Evolutionary conservation across 2,113 vertebrate species (phyloP).

Genomic region (Pelmatolapia mariae): DNA sequence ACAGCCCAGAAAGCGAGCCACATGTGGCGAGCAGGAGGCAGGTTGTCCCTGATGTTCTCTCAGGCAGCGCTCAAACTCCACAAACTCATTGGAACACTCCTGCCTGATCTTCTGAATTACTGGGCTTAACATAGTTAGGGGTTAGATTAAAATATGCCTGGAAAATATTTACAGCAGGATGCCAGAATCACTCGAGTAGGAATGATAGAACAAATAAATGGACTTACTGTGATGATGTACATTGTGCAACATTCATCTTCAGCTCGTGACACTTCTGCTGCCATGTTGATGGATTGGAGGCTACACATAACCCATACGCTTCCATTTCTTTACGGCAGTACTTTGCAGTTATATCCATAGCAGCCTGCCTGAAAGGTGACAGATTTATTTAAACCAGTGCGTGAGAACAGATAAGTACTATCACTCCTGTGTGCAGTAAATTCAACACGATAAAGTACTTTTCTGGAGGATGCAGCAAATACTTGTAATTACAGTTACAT

Average conservation of each 20-base stretch:
- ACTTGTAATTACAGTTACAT: background rate
- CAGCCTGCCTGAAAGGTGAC: slow-evolving; percentile 80
- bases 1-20: slow-evolving; percentile 82
- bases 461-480: background rate
- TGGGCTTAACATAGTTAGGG: slow-evolving; percentile 64
- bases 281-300: slow-evolving; percentile 83
- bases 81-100: slow-evolving; percentile 78
- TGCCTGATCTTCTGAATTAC: slow-evolving; percentile 85
- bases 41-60: slow-evolving; percentile 73
- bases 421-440: background rate
- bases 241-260: slow-evolving; percentile 83
- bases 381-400: background rate
- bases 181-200: background rate
- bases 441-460: background rate
- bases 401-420: background rate
- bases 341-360: slow-evolving; percentile 82
- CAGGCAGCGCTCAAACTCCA: slow-evolving; percentile 85
- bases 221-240: slow-evolving; percentile 90
- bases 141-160: background rate
- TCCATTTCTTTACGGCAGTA: slow-evolving; percentile 85
- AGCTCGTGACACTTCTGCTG: slow-evolving; percentile 81
- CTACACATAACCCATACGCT: slow-evolving; percentile 84
- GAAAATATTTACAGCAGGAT: background rate
- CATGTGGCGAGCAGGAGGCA: slow-evolving; percentile 73
- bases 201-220: background rate